Percentiles rank a stretch among this genome's conserved stretches.
These are phyloP conservation scores for Stratiomys singularior DNA, from an alignment of 2,888 invertebrate genomes.

Conservation along the genomic window DNA sequence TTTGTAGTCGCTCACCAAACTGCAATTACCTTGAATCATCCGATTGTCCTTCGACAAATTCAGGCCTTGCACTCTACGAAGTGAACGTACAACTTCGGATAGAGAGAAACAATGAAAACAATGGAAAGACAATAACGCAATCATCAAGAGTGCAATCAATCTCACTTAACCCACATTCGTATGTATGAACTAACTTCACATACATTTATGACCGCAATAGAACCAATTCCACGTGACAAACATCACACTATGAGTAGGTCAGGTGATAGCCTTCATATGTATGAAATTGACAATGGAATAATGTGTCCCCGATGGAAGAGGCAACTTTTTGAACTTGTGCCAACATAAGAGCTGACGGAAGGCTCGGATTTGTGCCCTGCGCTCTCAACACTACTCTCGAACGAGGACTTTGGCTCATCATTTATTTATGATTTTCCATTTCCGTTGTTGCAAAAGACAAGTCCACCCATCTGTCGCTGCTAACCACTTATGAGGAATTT, in stretches of 20 bases:
- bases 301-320: constrained; percentile 3
- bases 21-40: constrained; percentile 6
- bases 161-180: constrained; percentile 55
- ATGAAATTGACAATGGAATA: constrained; percentile 28
- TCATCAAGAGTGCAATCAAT: constrained; percentile 53
- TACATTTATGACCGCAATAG: neutral
- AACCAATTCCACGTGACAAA: constrained; percentile 13
- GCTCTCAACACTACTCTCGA: too few relatives aligned
- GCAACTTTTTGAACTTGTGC: neutral
- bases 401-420: too few relatives aligned
- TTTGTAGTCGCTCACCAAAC: neutral
- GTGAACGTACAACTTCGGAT: neutral
- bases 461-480: too few relatives aligned
- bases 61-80: constrained; percentile 1
- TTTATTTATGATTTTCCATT: too few relatives aligned
- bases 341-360: neutral
- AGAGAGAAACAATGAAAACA: neutral
- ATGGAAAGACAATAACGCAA: constrained; percentile 29
- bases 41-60: neutral
- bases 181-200: neutral
- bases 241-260: constrained; percentile 34
- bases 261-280: constrained; percentile 36
- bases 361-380: too few relatives aligned
- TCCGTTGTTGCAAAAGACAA: too few relatives aligned
- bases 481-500: too few relatives aligned